Conservation (phyloP, 2,888 invertebrate species). For the Arrhopalites spinosus region DNA sequence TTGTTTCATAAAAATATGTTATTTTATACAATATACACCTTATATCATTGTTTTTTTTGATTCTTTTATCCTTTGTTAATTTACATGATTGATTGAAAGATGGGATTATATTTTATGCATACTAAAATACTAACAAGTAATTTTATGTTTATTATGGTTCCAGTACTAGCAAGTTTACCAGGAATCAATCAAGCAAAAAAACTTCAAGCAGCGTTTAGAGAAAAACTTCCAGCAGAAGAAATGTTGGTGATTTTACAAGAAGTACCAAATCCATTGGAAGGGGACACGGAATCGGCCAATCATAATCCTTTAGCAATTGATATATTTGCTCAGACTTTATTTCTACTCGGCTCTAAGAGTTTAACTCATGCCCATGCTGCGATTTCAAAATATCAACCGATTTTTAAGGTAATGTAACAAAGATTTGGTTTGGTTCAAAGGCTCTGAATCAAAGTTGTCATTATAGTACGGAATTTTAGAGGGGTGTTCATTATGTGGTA, state of each 20-base stretch:
- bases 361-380: slow-evolving; percentile 98
- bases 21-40: not conserved
- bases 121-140: too few species aligned
- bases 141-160: slow-evolving; percentile 15
- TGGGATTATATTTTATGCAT: too few species aligned
- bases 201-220: slow-evolving; percentile 82
- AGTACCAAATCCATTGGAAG: slow-evolving; percentile 77
- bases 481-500: too few species aligned
- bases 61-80: not conserved
- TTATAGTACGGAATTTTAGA: too few species aligned
- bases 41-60: not conserved
- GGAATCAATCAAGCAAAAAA: slow-evolving; percentile 73
- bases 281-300: slow-evolving; percentile 71
- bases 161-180: slow-evolving; percentile 45
- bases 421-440: too few species aligned
- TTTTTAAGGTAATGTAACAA: slow-evolving; percentile 73
- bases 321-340: slow-evolving; percentile 92
- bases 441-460: too few species aligned
- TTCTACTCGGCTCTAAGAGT: slow-evolving; percentile 93
- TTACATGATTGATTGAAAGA: too few species aligned
- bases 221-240: slow-evolving; percentile 89
- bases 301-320: slow-evolving; percentile 94
- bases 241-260: slow-evolving; percentile 84
- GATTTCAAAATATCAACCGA: slow-evolving; percentile 93
- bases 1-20: not conserved